Percentiles rank a stretch among this genome's conserved stretches.
phyloP scores from a whole-genome alignment of 2,888 invertebrate species.

The Rhopalosiphum nymphaeae region DNA sequence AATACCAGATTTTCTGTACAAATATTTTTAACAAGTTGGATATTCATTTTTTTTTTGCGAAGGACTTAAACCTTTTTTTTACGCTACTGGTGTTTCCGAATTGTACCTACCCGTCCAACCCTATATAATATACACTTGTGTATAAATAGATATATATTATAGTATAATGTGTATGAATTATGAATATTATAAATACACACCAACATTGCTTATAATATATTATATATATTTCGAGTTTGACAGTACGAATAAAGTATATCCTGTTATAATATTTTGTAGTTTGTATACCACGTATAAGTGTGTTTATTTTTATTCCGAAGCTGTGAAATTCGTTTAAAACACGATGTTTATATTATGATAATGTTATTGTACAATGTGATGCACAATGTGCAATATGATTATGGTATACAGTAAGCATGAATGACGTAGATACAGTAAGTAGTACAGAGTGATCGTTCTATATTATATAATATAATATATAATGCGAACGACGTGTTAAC shows the following conservation, averaged over 20 bases:
- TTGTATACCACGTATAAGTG: not conserved
- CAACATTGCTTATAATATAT: not conserved
- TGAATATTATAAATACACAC: not conserved
- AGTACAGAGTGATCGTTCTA: not conserved
- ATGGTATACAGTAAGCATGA: no score
- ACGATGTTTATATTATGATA: not conserved
- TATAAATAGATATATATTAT: no score
- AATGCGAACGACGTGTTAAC: not conserved
- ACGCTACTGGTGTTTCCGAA: not conserved
- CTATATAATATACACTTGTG: not conserved
- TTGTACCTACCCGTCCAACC: not conserved
- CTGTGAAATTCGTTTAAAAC: no score
- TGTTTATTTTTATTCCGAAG: not conserved
- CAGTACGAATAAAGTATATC: not conserved
- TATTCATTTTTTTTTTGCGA: not conserved
- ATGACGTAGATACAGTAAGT: no score
- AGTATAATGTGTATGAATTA: no score
- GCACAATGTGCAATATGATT: not conserved
- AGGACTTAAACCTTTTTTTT: not conserved
- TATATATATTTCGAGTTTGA: no score
- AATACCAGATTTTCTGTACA: not conserved
- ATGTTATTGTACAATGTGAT: not conserved
- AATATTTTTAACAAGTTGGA: not conserved
- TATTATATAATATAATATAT: not conserved
- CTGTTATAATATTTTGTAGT: not conserved